phyloP scores from a whole-genome alignment of 2,888 invertebrate species.

The Lathronympha strigana region DNA sequence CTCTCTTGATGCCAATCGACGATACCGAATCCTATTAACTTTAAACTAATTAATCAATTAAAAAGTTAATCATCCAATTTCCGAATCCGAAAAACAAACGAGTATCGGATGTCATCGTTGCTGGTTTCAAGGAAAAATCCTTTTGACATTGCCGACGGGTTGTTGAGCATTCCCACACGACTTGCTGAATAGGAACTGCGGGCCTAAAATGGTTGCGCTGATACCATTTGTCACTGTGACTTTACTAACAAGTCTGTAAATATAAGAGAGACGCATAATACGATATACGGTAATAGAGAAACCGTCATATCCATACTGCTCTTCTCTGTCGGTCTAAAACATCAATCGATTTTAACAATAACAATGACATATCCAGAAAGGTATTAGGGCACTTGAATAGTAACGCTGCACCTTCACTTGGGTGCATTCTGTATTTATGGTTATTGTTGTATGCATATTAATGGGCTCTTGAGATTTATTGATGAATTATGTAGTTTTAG shows the following conservation, averaged over 20 bases:
- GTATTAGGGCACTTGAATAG: conserved; percentile 23
- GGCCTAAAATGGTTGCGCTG: no score
- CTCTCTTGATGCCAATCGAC: not conserved
- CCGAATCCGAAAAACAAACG: conserved; percentile 56
- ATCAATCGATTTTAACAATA: conserved; percentile 51
- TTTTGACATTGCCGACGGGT: conserved; percentile 74
- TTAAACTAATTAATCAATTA: conserved; percentile 52
- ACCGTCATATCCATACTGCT: no score
- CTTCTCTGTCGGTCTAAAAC: conserved; percentile 62
- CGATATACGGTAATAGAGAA: no score
- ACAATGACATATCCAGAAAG: conserved; percentile 30
- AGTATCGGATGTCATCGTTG: conserved; percentile 69
- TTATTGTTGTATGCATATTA: conserved; percentile 36
- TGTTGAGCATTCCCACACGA: conserved; percentile 82
- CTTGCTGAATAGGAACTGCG: conserved; percentile 54
- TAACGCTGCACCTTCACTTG: conserved; percentile 30
- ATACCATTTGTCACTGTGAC: no score
- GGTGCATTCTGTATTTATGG: conserved; percentile 34
- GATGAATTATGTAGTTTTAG: conserved; percentile 26
- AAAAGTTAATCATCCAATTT: conserved; percentile 50
- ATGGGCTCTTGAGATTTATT: conserved; percentile 32
- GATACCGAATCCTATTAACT: conserved; percentile 20
- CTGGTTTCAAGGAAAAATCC: conserved; percentile 71
- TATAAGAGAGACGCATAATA: no score
- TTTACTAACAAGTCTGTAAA: no score